Evolutionary conservation across 2,797 vertebrate species (phyloP).

Genomic region (Carcharodon carcharias): DNA sequence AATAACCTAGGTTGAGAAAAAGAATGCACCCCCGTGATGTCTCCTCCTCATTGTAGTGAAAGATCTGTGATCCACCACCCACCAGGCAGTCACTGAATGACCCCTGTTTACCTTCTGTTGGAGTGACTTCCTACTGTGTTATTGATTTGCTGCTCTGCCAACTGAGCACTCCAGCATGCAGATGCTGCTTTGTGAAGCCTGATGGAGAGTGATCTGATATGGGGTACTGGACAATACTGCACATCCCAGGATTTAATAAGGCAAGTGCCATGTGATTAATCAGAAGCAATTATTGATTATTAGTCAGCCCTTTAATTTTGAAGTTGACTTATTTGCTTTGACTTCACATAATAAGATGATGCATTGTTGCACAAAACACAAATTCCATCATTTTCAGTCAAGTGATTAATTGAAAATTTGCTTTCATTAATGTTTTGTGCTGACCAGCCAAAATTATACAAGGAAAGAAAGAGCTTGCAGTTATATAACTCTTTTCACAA

Average conservation of each 20-base stretch:
- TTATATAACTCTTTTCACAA: not conserved
- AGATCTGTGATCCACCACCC: conserved; percentile 50
- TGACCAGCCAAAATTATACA: too few relatives aligned
- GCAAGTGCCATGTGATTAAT: not conserved
- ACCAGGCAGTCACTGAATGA: conserved; percentile 55
- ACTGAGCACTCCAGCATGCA: conserved; percentile 16
- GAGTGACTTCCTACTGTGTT: conserved; percentile 71
- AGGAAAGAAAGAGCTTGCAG: not conserved
- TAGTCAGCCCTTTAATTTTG: not conserved
- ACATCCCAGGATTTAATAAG: not conserved
- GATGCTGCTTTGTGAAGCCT: not conserved
- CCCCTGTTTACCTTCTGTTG: conserved; percentile 69
- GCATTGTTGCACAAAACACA: not conserved
- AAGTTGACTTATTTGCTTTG: not conserved
- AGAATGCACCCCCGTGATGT: conserved; percentile 51
- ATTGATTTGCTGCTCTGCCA: conserved; percentile 65
- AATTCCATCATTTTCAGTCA: not conserved
- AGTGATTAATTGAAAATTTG: not conserved
- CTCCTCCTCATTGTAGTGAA: conserved; percentile 49
- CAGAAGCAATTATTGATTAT: not conserved
- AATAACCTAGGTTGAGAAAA: conserved; percentile 55
- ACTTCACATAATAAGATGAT: not conserved
- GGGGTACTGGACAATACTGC: not conserved
- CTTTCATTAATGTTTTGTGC: not conserved
- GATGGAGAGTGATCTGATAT: conserved; percentile 2